A percentile compares a stretch with the other conserved stretches of the same genome.
Conservation (phyloP, 2,888 invertebrate species). For the Microctonus hyperodae region DNA sequence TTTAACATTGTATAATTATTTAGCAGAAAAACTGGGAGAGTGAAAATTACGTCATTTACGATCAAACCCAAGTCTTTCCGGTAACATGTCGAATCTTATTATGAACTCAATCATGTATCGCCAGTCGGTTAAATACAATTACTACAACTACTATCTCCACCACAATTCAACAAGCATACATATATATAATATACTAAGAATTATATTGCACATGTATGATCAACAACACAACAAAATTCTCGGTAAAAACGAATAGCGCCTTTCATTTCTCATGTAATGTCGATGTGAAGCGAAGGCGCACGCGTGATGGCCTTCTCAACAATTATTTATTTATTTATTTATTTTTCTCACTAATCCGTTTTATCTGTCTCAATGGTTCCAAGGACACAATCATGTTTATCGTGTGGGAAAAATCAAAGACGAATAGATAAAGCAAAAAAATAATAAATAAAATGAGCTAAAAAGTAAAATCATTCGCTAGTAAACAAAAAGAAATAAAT, state of each 20-base stretch:
- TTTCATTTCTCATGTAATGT: constrained; percentile 29
- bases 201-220: neutral
- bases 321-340: neutral
- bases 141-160: too few species aligned
- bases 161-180: too few species aligned
- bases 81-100: constrained; percentile 20
- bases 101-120: neutral
- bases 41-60: neutral
- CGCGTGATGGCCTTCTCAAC: constrained; percentile 19
- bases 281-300: constrained; percentile 4
- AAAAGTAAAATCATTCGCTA: constrained; percentile 28
- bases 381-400: neutral
- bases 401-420: neutral
- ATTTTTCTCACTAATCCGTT: neutral
- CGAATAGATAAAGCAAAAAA: neutral
- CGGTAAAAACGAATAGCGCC: constrained; percentile 19
- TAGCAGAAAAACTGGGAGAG: constrained; percentile 7
- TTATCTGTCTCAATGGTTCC: constrained; percentile 1
- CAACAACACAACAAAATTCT: constrained; percentile 22
- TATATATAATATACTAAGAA: neutral
- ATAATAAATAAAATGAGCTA: constrained; percentile 26
- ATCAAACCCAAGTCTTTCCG: constrained; percentile 17
- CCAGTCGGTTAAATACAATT: too few species aligned
- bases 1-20: constrained; percentile 19
- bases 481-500: neutral